Evolutionary conservation across 2,797 vertebrate genomes (phyloP), one percentile per base, ranked within the genome.

Genomic region (Myioborus melanocephalus): DNA sequence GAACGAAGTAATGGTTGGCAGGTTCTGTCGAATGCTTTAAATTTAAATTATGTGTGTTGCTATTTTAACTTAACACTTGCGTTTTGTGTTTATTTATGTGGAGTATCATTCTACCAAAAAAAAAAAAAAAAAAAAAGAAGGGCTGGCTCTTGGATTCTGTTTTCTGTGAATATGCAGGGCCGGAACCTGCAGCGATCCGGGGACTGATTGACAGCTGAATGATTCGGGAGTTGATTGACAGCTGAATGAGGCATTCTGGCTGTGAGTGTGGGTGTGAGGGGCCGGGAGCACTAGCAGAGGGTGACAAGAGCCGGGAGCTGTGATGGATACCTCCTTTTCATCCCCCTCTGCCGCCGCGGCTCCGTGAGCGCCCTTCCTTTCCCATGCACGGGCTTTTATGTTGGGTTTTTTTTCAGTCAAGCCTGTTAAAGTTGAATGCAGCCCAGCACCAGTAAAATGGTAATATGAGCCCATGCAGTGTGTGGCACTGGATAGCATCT

Each of bases 351-450:
- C 28, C 37, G 47, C 41, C 0, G 0, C 1, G 0, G 39, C 28
- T 73, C 47, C 19, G 3, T 39, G 10, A 24, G 16, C 21, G 4
- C 8, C 28, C 34, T 75, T 71, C 32, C 30, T 90, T 93, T 94
- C 80, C 77, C 43, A 44, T 81, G 71, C 20, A 82, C 10, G 14
- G 46, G 9, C n/a, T 79, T 70, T 79, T 91, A 81, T 70, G 8
- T 19, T 30, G 6, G 3, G 6, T 5, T 52, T 44, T 24, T 24
- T 37, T 52, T 4, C 30, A 35, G 41, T 87, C 49, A 73, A 85
- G 71, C 34, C 14, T 89, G 71, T 72, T 95, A 69, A 92, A 92
- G 41, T 32, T 91, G 76, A 92, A 85, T 85, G 81, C 52, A 77
- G 41, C 43, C 44, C 30, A 57, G 37, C 26, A 26, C 32, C 49